Percentiles rank a stretch among this genome's conserved stretches.
Conservation (phyloP, 2,797 vertebrate genomes). For the Lophius americanus region DNA sequence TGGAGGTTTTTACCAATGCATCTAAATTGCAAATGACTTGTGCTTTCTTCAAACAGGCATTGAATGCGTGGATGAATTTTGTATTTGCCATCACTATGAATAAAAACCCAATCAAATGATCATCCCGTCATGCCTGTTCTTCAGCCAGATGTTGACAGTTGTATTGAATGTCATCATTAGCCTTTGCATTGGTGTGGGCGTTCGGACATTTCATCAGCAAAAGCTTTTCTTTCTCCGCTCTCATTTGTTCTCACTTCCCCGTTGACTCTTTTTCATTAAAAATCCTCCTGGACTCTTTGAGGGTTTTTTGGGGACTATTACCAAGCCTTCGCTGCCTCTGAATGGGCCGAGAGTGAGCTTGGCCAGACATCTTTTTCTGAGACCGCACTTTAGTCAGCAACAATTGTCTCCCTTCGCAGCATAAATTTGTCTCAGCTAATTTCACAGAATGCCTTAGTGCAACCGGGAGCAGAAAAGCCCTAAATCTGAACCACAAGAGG, state of each 20-base stretch:
- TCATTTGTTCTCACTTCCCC: constrained; percentile 4
- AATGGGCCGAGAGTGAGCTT: constrained; percentile 41
- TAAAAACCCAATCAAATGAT: constrained; percentile 45
- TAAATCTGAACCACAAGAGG: constrained; percentile 63
- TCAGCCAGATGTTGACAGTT: constrained; percentile 29
- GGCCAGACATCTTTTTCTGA: constrained; percentile 45
- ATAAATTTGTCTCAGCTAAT: constrained; percentile 65
- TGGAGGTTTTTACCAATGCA: constrained; percentile 53
- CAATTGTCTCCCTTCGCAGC: constrained; percentile 45
- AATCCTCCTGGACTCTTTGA: constrained; percentile 18
- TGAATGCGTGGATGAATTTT: constrained; percentile 3
- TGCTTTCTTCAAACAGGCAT: constrained; percentile 10
- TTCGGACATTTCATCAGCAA: constrained; percentile 30
- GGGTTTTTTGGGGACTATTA: constrained; percentile 30
- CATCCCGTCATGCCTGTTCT: constrained; percentile 29
- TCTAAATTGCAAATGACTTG: constrained; percentile 48
- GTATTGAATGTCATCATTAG: constrained; percentile 43
- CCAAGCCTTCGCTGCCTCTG: constrained; percentile 8
- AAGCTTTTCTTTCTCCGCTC: constrained; percentile 14
- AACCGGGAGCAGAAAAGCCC: constrained; percentile 50
- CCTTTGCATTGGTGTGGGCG: constrained; percentile 23
- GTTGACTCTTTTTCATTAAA: constrained; percentile 18
- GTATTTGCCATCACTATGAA: constrained; percentile 31
- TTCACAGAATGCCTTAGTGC: constrained; percentile 57
- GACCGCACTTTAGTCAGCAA: constrained; percentile 32